Conservation (phyloP, 2,888 invertebrate genomes). For the Ceraclea dissimilis region DNA sequence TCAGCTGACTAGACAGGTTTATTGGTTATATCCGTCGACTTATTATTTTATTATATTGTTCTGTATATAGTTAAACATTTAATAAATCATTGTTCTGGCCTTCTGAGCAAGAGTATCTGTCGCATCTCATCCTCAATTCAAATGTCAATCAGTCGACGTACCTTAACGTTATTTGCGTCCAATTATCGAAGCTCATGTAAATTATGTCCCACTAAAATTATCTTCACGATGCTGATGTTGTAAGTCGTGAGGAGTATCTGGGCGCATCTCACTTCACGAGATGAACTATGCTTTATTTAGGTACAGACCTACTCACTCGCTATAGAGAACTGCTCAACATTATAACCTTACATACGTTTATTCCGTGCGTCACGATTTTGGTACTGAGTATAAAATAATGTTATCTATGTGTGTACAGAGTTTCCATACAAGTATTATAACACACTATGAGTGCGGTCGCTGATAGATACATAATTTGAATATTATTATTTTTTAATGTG, state of each 20-base stretch:
- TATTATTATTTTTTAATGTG: neutral
- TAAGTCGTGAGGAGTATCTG: slow-evolving; percentile 13
- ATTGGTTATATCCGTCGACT: neutral
- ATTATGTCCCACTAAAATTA: slow-evolving; percentile 16
- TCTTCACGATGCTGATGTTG: slow-evolving; percentile 6
- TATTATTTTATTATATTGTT: neutral
- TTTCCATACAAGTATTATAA: no score
- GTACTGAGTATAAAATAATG: no score
- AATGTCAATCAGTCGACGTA: neutral
- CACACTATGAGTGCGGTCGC: neutral
- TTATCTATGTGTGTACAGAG: no score
- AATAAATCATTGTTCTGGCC: no score
- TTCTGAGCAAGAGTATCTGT: neutral
- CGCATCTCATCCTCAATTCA: neutral
- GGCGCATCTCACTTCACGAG: slow-evolving; percentile 13
- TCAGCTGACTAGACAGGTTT: neutral
- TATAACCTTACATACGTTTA: no score
- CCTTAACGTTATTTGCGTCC: neutral
- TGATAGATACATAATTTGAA: neutral
- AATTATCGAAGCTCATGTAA: slow-evolving; percentile 18
- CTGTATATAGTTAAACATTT: neutral
- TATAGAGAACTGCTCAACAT: no score
- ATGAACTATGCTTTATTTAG: neutral
- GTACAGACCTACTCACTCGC: no score
- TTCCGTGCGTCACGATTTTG: no score